Percentiles rank a stretch among this genome's conserved stretches.
These are phyloP conservation scores for Hofmannophila pseudospretella DNA, from an alignment of 2,888 invertebrate genomes.

Conservation along the genomic window DNA sequence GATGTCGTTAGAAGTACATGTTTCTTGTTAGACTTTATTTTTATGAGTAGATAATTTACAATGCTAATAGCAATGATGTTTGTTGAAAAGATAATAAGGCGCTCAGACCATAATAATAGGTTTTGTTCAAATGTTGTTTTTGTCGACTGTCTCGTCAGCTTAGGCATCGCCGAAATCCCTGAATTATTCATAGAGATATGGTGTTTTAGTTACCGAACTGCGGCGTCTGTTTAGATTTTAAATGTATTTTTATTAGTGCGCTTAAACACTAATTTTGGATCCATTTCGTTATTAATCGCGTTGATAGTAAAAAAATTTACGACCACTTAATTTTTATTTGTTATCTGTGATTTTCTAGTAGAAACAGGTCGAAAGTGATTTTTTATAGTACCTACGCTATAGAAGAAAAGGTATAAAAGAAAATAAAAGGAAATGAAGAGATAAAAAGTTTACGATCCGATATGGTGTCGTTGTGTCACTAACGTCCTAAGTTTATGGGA, in stretches of 20 bases:
- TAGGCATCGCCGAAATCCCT: conserved; percentile 17
- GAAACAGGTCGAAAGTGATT: conserved; percentile 4
- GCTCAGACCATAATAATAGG: conserved; percentile 33
- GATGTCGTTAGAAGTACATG: no score
- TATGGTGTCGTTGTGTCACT: conserved; percentile 48
- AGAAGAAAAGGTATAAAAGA: conserved; percentile 52
- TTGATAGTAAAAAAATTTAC: conserved; percentile 21
- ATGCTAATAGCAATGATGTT: conserved; percentile 14
- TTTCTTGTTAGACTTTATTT: no score
- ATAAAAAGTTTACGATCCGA: conserved; percentile 71
- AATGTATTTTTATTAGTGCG: neutral
- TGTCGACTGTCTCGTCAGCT: conserved; percentile 25
- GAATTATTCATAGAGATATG: conserved; percentile 31
- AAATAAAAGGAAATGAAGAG: conserved; percentile 57
- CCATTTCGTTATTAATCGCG: conserved; percentile 11
- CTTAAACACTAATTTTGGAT: conserved; percentile 10
- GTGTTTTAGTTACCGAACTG: neutral
- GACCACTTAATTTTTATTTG: conserved; percentile 22
- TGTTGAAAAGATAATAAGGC: conserved; percentile 34
- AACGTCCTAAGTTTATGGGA: conserved; percentile 51
- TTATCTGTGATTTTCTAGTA: conserved; percentile 9
- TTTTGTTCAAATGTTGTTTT: conserved; percentile 29
- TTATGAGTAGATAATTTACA: no score
- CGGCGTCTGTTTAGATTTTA: neutral
- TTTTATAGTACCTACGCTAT: conserved; percentile 16